A percentile compares a stretch with the other conserved stretches of the same genome.
phyloP scores from a whole-genome alignment of 1,140 invertebrate species.

The Penaeus japonicus region DNA sequence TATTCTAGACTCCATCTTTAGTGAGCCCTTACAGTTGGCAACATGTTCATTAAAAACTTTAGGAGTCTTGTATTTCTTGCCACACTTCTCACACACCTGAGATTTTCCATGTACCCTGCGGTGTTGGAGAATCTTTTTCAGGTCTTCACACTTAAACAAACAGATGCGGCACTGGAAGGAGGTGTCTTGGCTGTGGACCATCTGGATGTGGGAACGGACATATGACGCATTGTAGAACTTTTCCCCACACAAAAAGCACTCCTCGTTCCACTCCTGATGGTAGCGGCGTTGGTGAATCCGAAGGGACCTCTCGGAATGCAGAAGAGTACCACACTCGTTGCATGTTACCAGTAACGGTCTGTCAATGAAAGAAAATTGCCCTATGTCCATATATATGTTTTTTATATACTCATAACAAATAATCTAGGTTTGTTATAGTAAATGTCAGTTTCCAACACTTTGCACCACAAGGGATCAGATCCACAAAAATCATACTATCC shows the following conservation, averaged over 20 bases:
- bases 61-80: slow-evolving; percentile 21
- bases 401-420: too few species aligned
- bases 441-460: too few species aligned
- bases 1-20: too few species aligned
- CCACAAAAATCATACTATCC: too few species aligned
- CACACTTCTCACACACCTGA: slow-evolving; percentile 18
- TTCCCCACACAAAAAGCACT: slow-evolving; percentile 27
- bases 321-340: slow-evolving; percentile 18
- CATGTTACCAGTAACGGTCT: slow-evolving; percentile 10
- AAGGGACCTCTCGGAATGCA: slow-evolving; percentile 37
- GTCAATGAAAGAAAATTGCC: not conserved
- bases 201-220: slow-evolving; percentile 23
- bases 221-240: slow-evolving; percentile 19
- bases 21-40: not conserved
- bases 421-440: too few species aligned
- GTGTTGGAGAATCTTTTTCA: slow-evolving; percentile 25
- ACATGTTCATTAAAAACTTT: slow-evolving; percentile 18
- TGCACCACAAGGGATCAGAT: too few species aligned
- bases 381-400: not conserved
- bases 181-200: not conserved
- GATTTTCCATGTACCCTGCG: slow-evolving; percentile 14
- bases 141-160: not conserved
- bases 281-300: slow-evolving; percentile 17
- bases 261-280: slow-evolving; percentile 31
- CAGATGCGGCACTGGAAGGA: slow-evolving; percentile 32